These are phyloP conservation scores for Podocnemis expansa DNA, from an alignment of 2,113 vertebrate genomes.

Conservation along the genomic window DNA sequence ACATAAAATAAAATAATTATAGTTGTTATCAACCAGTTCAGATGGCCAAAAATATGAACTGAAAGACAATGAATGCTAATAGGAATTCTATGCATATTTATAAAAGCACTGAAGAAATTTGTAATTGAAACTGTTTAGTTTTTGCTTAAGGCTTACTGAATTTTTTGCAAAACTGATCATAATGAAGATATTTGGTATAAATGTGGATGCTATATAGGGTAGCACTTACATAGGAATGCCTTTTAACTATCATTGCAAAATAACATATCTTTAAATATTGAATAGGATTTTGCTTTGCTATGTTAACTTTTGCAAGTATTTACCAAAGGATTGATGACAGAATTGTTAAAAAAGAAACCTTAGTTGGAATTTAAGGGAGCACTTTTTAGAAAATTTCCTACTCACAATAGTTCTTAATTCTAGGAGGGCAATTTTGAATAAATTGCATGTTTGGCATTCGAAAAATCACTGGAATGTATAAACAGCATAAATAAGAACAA, in stretches of 20 bases:
- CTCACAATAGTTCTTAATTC: constrained; percentile 30
- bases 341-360: constrained; percentile 7
- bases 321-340: constrained; percentile 32
- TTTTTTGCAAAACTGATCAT: constrained; percentile 46
- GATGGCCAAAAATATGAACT: neutral
- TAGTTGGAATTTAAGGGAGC: neutral
- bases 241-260: constrained; percentile 50
- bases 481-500: constrained; percentile 28
- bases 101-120: constrained; percentile 10
- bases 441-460: constrained; percentile 1
- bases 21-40: neutral
- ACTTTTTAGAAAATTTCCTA: neutral
- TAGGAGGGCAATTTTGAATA: neutral
- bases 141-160: neutral
- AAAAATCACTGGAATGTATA: constrained; percentile 13
- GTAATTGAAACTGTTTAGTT: neutral
- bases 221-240: constrained; percentile 41
- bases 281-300: constrained; percentile 27
- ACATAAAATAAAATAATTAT: neutral
- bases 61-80: neutral
- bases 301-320: constrained; percentile 14
- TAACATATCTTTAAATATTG: constrained; percentile 53
- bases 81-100: neutral
- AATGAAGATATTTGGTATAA: constrained; percentile 46
- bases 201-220: neutral